phyloP scores from a whole-genome alignment of 2,797 vertebrate genomes.

The Squalus acanthias region DNA sequence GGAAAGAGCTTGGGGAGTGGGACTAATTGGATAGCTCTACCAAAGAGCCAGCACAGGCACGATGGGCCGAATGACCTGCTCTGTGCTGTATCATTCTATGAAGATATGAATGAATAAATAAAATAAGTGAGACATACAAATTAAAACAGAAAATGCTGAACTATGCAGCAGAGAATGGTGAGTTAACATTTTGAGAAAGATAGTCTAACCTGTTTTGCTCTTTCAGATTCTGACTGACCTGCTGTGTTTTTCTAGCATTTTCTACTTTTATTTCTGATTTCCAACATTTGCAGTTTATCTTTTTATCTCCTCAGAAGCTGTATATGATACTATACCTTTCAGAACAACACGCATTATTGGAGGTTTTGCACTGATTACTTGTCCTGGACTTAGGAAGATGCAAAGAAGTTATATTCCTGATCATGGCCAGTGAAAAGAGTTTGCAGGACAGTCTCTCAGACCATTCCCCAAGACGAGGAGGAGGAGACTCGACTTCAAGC shows the following conservation, averaged over 20 bases:
- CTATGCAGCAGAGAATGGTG: not conserved
- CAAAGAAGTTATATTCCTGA: not conserved
- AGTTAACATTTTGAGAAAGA: not conserved
- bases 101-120: not conserved
- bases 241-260: not conserved
- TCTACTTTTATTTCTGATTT: not conserved
- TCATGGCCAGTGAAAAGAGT: slow-evolving; percentile 8
- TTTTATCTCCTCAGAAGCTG: not conserved
- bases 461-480: not conserved
- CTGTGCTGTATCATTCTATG: not conserved
- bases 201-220: not conserved
- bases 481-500: not conserved
- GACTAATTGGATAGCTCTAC: too few relatives aligned
- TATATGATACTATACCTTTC: not conserved
- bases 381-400: slow-evolving; percentile 2
- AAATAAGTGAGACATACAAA: not conserved
- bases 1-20: too few relatives aligned
- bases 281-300: not conserved
- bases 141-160: not conserved
- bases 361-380: not conserved
- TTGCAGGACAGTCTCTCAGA: not conserved
- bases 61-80: not conserved
- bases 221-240: not conserved
- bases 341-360: not conserved
- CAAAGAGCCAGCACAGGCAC: not conserved